Evolutionary conservation across 2,113 vertebrate species (phyloP).

Genomic region (Hyaena hyaena): DNA sequence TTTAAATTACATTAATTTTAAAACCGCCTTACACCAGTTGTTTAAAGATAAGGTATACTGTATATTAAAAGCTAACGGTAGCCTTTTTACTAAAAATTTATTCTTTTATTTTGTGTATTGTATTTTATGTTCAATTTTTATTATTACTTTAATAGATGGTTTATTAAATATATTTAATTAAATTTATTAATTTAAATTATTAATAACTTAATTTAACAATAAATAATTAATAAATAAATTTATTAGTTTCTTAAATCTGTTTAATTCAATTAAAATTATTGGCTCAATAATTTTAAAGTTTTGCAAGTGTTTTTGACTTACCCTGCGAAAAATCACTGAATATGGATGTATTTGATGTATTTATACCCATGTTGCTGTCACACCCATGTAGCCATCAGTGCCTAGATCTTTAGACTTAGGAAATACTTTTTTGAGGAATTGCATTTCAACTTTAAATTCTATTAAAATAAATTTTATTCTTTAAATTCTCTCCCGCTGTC

Average conservation of each 20-base stretch:
- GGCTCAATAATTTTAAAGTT: background rate
- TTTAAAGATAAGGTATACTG: background rate
- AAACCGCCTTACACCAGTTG: background rate
- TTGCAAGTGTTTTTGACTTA: background rate
- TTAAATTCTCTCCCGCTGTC: no score
- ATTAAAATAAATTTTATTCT: no score
- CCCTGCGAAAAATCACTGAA: background rate
- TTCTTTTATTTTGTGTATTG: background rate
- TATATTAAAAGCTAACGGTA: background rate
- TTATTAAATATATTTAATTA: background rate
- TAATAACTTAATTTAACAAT: no score
- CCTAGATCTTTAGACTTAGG: background rate
- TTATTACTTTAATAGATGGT: background rate
- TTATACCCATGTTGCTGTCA: background rate
- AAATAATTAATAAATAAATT: no score
- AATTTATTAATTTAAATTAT: no score
- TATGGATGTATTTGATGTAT: constrained; percentile 4
- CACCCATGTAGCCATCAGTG: background rate
- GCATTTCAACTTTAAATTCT: constrained; percentile 43
- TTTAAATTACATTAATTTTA: constrained; percentile 36
- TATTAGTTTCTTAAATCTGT: no score
- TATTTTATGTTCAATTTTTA: background rate
- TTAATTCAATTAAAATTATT: background rate
- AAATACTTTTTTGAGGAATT: background rate
- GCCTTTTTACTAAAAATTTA: background rate